These are phyloP conservation scores for Toxotes jaculatrix DNA, from an alignment of 2,113 vertebrate species.

Conservation along the genomic window DNA sequence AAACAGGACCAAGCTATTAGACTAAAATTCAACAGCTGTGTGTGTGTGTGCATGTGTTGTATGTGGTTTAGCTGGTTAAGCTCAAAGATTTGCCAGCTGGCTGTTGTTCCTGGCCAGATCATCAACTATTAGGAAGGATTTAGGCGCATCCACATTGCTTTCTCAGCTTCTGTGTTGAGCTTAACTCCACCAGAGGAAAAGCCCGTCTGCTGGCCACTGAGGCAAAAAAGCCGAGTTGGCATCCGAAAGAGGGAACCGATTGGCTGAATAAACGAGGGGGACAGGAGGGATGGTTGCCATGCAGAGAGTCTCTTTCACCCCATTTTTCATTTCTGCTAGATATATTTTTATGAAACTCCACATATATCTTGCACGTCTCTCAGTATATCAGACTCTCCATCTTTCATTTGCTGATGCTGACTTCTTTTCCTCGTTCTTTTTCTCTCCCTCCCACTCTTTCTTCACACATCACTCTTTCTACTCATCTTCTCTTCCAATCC, in stretches of 20 bases:
- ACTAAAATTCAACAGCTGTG: conserved; percentile 58
- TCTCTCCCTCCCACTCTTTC: background rate
- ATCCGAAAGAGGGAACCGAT: conserved; percentile 40
- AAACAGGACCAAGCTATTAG: conserved; percentile 20
- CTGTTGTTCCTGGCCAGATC: conserved; percentile 59
- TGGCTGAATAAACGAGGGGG: conserved; percentile 55
- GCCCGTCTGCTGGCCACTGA: conserved; percentile 33
- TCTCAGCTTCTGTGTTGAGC: conserved; percentile 49
- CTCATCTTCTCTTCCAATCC: background rate
- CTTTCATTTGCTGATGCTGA: background rate
- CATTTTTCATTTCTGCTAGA: background rate
- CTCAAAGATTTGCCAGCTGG: conserved; percentile 61
- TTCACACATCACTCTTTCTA: too few species aligned
- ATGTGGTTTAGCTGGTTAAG: conserved; percentile 49
- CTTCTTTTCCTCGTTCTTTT: background rate
- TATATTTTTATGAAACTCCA: background rate
- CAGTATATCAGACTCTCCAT: background rate
- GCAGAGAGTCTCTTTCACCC: conserved; percentile 20
- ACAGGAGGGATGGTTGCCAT: conserved; percentile 31
- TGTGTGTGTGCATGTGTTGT: conserved; percentile 16
- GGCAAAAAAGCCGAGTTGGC: conserved; percentile 40
- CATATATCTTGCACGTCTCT: background rate
- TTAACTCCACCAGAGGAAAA: conserved; percentile 47
- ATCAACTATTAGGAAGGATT: conserved; percentile 60
- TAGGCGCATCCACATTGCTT: conserved; percentile 44